Percentiles rank a stretch among this genome's conserved stretches.
phyloP scores from a whole-genome alignment of 2,888 invertebrate genomes.

The Dinocampus coccinellae region DNA sequence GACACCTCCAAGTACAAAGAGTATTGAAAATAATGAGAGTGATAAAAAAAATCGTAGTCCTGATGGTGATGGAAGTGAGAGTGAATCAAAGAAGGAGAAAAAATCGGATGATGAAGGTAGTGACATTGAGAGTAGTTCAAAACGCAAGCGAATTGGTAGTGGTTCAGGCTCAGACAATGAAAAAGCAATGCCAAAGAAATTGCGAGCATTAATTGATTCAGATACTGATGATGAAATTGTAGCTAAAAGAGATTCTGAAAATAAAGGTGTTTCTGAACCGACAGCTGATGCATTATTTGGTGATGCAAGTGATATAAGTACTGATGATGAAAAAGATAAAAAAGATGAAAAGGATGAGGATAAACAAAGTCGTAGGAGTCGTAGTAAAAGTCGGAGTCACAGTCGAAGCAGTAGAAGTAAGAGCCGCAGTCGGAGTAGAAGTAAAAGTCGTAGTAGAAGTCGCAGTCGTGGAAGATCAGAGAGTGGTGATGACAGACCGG shows the following conservation, averaged over 20 bases:
- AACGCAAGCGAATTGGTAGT: constrained; percentile 60
- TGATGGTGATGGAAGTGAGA: constrained; percentile 58
- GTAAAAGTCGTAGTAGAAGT: constrained; percentile 59
- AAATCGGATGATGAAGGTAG: constrained; percentile 65
- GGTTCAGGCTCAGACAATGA: constrained; percentile 60
- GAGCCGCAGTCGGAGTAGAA: constrained; percentile 68
- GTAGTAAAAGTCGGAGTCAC: constrained; percentile 69
- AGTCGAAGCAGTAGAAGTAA: constrained; percentile 67
- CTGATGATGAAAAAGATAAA: constrained; percentile 79
- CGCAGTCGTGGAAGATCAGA: constrained; percentile 60
- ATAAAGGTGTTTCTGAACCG: constrained; percentile 69
- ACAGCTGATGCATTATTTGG: constrained; percentile 91
- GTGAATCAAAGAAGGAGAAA: constrained; percentile 37
- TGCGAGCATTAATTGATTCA: constrained; percentile 74
- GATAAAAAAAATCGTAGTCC: constrained; percentile 48
- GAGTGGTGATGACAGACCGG: constrained; percentile 61
- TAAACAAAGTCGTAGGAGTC: constrained; percentile 59
- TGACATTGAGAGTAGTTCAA: constrained; percentile 60
- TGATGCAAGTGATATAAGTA: constrained; percentile 93
- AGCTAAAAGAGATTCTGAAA: constrained; percentile 56
- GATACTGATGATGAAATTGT: constrained; percentile 76
- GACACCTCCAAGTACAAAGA: constrained; percentile 44
- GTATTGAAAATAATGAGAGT: constrained; percentile 51
- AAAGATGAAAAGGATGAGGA: constrained; percentile 62
- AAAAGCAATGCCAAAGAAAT: constrained; percentile 67